phyloP scores from a whole-genome alignment of 2,888 invertebrate genomes.

The Malthinus flaveolus region DNA sequence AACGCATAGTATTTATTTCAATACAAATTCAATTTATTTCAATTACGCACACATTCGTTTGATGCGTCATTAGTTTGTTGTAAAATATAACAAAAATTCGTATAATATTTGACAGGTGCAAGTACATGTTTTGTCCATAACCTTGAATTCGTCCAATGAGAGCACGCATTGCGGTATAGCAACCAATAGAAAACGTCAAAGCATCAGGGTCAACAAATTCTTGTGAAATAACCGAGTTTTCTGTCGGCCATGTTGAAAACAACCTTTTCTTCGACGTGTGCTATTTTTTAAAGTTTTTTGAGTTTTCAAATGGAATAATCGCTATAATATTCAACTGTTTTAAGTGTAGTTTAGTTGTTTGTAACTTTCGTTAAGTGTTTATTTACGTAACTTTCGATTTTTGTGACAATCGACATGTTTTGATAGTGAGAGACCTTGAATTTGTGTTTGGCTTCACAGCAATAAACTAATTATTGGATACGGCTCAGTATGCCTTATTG shows the following conservation, averaged over 20 bases:
- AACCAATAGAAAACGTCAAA: conserved; percentile 50
- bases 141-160: conserved; percentile 56
- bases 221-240: conserved; percentile 57
- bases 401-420: conserved; percentile 47
- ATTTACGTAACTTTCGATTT: conserved; percentile 37
- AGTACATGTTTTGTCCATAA: conserved; percentile 55
- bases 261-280: conserved; percentile 54
- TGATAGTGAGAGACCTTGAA: conserved; percentile 53
- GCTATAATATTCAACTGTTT: conserved; percentile 34
- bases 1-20: too few species aligned
- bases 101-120: conserved; percentile 52
- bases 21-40: too few species aligned
- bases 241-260: conserved; percentile 59
- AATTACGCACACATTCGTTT: too few species aligned
- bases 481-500: conserved; percentile 49
- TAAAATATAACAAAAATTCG: conserved; percentile 13
- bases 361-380: conserved; percentile 39
- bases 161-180: conserved; percentile 44
- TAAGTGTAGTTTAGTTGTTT: conserved; percentile 36
- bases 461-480: conserved; percentile 46
- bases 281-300: conserved; percentile 51
- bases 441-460: conserved; percentile 50
- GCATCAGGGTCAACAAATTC: conserved; percentile 59
- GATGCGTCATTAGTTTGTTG: background rate
- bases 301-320: conserved; percentile 41